Conservation (phyloP, 2,888 invertebrate genomes). For the Flexamia atlantica region DNA sequence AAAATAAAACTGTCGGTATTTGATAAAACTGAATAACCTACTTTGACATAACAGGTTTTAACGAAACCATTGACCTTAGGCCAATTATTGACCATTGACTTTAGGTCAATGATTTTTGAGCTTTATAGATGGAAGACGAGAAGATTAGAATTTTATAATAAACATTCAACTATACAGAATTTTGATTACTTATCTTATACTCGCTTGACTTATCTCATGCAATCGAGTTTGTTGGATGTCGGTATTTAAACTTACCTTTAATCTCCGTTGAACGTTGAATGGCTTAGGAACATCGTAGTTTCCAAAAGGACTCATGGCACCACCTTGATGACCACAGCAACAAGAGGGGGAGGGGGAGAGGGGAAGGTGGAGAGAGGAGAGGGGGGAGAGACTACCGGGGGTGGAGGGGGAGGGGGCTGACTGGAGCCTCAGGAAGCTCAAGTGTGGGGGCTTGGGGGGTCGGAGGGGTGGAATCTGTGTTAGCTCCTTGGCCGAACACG, state of each 20-base stretch:
- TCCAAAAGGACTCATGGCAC: slow-evolving; percentile 72
- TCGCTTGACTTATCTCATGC: too few species aligned
- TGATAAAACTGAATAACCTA: too few species aligned
- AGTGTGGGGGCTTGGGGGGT: slow-evolving; percentile 79
- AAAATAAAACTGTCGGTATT: too few species aligned
- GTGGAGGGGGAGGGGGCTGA: slow-evolving; percentile 73
- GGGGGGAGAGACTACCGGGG: slow-evolving; percentile 75
- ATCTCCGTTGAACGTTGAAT: slow-evolving; percentile 11
- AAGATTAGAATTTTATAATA: too few species aligned
- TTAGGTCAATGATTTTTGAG: too few species aligned
- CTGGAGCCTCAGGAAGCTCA: slow-evolving; percentile 55
- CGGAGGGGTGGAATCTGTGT: slow-evolving; percentile 78
- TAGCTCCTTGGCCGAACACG: slow-evolving; percentile 1
- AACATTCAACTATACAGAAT: too few species aligned
- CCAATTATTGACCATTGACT: too few species aligned
- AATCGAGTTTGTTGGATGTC: too few species aligned
- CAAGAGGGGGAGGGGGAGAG: slow-evolving; percentile 73
- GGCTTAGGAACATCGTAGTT: slow-evolving; percentile 86
- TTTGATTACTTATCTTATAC: too few species aligned
- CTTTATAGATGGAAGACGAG: too few species aligned
- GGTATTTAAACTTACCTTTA: slow-evolving; percentile 17
- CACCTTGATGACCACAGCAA: slow-evolving; percentile 22
- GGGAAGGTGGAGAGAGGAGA: slow-evolving; percentile 73
- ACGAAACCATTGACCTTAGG: too few species aligned
- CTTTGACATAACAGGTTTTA: too few species aligned